Evolutionary conservation across 1,140 invertebrate species (phyloP), one percentile per base, ranked within the genome.

Genomic region (Carposina sasakii): DNA sequence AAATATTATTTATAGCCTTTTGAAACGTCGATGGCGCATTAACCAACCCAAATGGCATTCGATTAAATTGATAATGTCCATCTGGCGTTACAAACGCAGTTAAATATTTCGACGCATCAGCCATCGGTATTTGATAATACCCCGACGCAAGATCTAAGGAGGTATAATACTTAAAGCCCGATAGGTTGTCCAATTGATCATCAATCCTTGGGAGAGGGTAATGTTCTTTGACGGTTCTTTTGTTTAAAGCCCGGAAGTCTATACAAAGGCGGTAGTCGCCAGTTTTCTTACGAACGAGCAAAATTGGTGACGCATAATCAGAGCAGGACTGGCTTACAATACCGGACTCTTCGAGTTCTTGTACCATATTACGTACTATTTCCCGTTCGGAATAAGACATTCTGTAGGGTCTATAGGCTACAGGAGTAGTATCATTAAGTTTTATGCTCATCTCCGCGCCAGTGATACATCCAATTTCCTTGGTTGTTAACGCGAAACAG

Each of bases 61-160:
- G 15, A 36, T 36, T 36, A 19, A 36, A 36, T 36, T 36, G 13
- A 36, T 19, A 36, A 9, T 36, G 33, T 8, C 33, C 16, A 3
- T 36, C 33, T 8, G 33, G 33, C n/a, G 33, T 36, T 13, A 36
- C 16, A 36, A 36, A 36, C 15, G 33, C 33, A 13, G 33, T 36
- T 9, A 13, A 13, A 36, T 8, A 16, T 2, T 36, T 36, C 9
- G 33, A 10, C 10, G 15, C 13, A 10, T 36, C 33, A 16, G 33
- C 16, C 10, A 36, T 2, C 10, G 12, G 12, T 3, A 36, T 16
- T 17, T 36, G 33, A 20, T 39, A 39, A 22, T 39, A 39, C 4
- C 36, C 36, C 9, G 17, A 21, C 8, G 36, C 13, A 21, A 39
- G 13, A 13, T 39, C 36, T 10, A 39, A 20, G n/a, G 36, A 12